A percentile compares a stretch with the other conserved stretches of the same genome.
Conservation (phyloP, 2,888 invertebrate genomes). For the Keiferia lycopersicella region DNA sequence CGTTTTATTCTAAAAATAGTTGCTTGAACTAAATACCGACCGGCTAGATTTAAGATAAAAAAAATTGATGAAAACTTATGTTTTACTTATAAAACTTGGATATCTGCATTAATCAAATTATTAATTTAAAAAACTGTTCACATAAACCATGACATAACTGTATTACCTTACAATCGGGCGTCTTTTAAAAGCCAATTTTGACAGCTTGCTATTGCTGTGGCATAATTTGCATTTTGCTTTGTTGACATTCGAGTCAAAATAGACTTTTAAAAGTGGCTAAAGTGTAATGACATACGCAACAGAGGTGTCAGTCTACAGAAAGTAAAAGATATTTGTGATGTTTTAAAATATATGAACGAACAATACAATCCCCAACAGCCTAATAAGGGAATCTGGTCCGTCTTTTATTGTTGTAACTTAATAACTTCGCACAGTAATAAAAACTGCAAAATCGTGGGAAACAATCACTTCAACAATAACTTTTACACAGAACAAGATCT, state of each 20-base stretch:
- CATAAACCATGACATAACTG: too few relatives aligned
- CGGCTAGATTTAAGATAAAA: background rate
- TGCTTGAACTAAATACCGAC: background rate
- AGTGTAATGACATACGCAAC: too few relatives aligned
- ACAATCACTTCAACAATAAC: background rate
- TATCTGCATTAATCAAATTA: too few relatives aligned
- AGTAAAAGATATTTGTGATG: background rate
- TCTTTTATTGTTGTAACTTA: background rate
- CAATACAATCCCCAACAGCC: background rate
- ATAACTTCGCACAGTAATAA: conserved; percentile 11
- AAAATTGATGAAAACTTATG: background rate
- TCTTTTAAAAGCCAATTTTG: too few relatives aligned
- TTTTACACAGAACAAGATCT: background rate
- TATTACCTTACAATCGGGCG: too few relatives aligned
- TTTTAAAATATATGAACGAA: background rate
- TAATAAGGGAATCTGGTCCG: background rate
- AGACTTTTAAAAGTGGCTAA: too few relatives aligned
- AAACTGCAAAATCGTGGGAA: background rate
- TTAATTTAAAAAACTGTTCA: too few relatives aligned
- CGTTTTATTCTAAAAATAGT: conserved; percentile 1
- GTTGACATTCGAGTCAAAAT: too few relatives aligned
- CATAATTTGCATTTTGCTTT: too few relatives aligned
- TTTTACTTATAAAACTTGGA: background rate
- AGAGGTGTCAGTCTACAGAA: too few relatives aligned
- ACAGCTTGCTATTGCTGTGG: too few relatives aligned